Evolutionary conservation across 2,113 vertebrate species (phyloP).

Genomic region (Mionectes macconnelli): DNA sequence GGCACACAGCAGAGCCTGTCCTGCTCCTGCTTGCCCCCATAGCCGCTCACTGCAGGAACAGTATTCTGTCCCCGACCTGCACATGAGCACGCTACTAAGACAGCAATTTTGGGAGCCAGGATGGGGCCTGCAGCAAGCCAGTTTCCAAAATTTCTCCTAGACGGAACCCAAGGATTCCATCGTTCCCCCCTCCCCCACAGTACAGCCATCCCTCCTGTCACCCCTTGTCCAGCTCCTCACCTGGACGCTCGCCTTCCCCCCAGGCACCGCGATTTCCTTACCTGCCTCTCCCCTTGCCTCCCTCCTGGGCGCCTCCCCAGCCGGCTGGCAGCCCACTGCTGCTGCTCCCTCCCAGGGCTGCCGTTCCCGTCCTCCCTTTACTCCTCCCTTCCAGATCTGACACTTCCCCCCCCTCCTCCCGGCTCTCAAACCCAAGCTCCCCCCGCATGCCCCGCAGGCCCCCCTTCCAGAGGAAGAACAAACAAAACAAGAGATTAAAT

Average conservation of each 20-base stretch:
- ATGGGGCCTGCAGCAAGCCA: neutral
- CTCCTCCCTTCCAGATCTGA: constrained; percentile 60
- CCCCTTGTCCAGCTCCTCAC: neutral
- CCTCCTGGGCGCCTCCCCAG: neutral
- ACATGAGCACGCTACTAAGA: accelerated
- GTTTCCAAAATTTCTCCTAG: neutral
- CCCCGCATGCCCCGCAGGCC: neutral
- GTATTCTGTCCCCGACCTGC: neutral
- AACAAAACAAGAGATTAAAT: constrained; percentile 63
- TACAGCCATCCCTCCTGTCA: neutral
- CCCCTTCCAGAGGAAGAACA: constrained; percentile 40
- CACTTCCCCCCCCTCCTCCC: constrained; percentile 15
- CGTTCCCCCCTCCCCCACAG: accelerated
- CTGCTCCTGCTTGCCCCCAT: accelerated
- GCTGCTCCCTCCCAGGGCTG: neutral
- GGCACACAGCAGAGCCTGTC: neutral
- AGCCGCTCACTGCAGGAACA: accelerated
- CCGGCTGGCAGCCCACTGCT: neutral
- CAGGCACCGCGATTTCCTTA: neutral
- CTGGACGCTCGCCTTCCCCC: neutral
- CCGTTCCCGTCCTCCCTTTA: neutral
- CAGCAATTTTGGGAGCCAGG: accelerated
- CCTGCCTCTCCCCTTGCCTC: neutral
- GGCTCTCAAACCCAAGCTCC: neutral
- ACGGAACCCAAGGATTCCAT: neutral